Conservation (phyloP, 2,888 invertebrate species). For the Panorpa germanica region DNA sequence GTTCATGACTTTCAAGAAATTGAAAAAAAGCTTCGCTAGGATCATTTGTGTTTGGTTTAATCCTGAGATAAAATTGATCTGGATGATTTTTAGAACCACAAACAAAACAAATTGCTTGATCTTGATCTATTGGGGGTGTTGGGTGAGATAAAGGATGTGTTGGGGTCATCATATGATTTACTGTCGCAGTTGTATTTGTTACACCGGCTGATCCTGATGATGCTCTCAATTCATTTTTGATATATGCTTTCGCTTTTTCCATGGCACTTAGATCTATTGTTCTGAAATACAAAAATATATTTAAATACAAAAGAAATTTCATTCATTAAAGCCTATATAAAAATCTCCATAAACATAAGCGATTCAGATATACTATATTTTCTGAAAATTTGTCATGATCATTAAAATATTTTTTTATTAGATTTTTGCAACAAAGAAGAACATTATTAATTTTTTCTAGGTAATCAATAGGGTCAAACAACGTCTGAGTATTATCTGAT, state of each 20-base stretch:
- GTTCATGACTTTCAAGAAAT: conserved; percentile 76
- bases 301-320: conserved; percentile 4
- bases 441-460: no score
- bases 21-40: conserved; percentile 74
- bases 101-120: conserved; percentile 35
- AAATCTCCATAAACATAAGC: conserved; percentile 1
- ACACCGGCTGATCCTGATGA: conserved; percentile 14
- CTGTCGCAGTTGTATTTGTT: conserved; percentile 11
- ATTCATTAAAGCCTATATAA: background rate
- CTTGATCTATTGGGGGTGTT: conserved; percentile 9
- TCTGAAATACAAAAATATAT: background rate
- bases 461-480: no score
- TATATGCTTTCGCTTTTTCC: conserved; percentile 52
- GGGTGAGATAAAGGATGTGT: conserved; percentile 12
- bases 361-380: background rate
- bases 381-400: background rate
- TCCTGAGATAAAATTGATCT: conserved; percentile 37
- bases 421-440: conserved; percentile 9
- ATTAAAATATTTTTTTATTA: conserved; percentile 13
- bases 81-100: conserved; percentile 54
- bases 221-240: conserved; percentile 45
- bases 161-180: conserved; percentile 10
- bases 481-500: no score
- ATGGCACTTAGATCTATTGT: no score
- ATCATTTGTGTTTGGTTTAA: conserved; percentile 46